Evolutionary conservation across 2,888 invertebrate species (phyloP), one percentile per base, ranked within the genome.

Genomic region (Saturnia japonica): DNA sequence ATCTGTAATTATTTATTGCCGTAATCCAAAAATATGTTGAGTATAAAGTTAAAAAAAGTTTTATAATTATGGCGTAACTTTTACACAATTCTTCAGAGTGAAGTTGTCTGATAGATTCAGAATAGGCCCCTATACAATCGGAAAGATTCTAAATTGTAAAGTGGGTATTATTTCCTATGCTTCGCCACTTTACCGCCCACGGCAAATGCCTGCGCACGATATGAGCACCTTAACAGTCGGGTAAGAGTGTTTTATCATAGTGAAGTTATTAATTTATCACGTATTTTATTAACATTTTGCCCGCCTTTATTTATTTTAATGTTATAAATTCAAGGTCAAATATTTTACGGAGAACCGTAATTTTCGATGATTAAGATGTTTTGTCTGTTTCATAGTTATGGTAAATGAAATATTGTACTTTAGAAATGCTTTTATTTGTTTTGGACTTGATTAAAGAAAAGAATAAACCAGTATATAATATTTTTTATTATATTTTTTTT

Each of bases 141-240:
- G 64, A 64, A 64, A 64, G 64, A 34, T 64, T 64, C 64, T 40
- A 64, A 64, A 64, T 34, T 64, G 64, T 64, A 64, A 64, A 64
- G 64, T 64, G 40, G 64, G 64, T 64, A 40, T 64, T 64, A 64
- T 64, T 64, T 60, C 57, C 57, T 28, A 60, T 60, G 40, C 40
- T 64, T 64, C 64, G 34, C 64, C 64, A 64, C 64, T 64, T 64
- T 64, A 64, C 40, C 64, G 64, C 64, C 64, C 64, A 64, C 64
- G 64, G 64, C 64, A 40, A 40, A 64, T n/a, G 64, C 40, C n/a
- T 7, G 62, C 34, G 40, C 34, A 64, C 62, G 62, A 64, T 64
- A 64, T 64, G 64, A 60, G 64, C 64, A 64, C 40, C 64, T 64
- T 19, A 28, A 28, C 57, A 19, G 12, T 4, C 57, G 14, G 14